A percentile compares a stretch with the other conserved stretches of the same genome.
phyloP scores from a whole-genome alignment of 2,888 invertebrate species.

The Micoletzkya japonica region DNA sequence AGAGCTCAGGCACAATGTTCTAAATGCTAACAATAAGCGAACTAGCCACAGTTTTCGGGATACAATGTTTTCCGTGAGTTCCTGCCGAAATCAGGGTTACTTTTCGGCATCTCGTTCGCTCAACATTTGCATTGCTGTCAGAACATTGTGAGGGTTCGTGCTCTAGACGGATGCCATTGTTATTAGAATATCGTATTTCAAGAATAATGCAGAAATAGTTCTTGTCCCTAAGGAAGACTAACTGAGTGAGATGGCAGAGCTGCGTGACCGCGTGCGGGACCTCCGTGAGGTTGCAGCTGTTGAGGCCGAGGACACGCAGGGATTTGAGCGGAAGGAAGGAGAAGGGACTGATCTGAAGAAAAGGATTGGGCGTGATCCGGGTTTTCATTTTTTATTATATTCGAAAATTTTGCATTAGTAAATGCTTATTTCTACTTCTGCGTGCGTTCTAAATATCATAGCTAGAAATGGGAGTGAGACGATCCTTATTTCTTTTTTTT shows the following conservation, averaged over 20 bases:
- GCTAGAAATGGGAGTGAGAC: neutral
- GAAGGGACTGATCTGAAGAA: constrained; percentile 41
- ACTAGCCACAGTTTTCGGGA: no score
- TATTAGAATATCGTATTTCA: no score
- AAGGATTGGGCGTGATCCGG: neutral
- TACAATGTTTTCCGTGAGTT: no score
- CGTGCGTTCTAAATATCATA: neutral
- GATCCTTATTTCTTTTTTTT: neutral
- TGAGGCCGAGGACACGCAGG: constrained; percentile 43
- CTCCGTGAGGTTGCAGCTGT: constrained; percentile 50
- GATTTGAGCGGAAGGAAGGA: constrained; percentile 53
- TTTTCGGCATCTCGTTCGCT: no score
- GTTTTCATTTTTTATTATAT: neutral
- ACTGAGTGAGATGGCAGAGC: constrained; percentile 51
- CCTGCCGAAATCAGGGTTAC: no score
- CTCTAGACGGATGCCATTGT: no score
- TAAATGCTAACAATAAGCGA: no score
- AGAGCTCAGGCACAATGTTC: no score
- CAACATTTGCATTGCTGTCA: no score
- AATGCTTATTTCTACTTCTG: neutral
- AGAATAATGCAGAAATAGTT: no score
- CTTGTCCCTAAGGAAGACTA: no score
- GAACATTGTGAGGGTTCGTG: no score
- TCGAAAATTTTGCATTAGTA: neutral
- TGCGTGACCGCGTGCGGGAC: constrained; percentile 53